Conservation (phyloP, 2,113 vertebrate species). For the Spilogale gracilis region DNA sequence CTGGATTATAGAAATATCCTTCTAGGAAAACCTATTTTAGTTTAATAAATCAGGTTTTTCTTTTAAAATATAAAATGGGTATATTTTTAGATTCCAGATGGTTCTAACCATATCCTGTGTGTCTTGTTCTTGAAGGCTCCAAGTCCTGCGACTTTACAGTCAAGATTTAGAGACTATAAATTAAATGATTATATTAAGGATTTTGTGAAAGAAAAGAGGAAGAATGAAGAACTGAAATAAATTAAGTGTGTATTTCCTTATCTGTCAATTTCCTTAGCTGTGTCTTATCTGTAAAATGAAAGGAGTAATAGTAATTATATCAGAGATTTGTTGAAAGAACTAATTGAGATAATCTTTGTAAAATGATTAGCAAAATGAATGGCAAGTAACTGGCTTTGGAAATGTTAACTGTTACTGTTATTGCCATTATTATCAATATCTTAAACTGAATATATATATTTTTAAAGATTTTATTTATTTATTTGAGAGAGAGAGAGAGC, state of each 20-base stretch:
- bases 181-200: slow-evolving; percentile 13
- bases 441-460: neutral
- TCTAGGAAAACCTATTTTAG: neutral
- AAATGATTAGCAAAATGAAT: slow-evolving; percentile 45
- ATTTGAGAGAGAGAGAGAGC: neutral
- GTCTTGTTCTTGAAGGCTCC: neutral
- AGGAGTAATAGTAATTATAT: neutral
- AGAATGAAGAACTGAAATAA: slow-evolving; percentile 25
- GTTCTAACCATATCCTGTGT: neutral
- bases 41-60: neutral
- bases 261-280: neutral
- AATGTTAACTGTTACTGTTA: neutral
- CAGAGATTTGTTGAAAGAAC: slow-evolving; percentile 40
- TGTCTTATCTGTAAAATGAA: neutral
- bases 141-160: neutral
- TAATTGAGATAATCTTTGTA: slow-evolving; percentile 45
- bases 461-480: neutral
- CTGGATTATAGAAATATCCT: neutral
- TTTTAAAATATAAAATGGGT: neutral
- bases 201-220: neutral
- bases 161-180: neutral
- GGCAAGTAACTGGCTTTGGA: neutral
- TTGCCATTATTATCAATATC: slow-evolving; percentile 3
- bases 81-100: slow-evolving; percentile 8
- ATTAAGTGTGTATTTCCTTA: neutral